A percentile compares a stretch with the other conserved stretches of the same genome.
Evolutionary conservation across 2,797 vertebrate species (phyloP).

Genomic region (Malurus splendens): DNA sequence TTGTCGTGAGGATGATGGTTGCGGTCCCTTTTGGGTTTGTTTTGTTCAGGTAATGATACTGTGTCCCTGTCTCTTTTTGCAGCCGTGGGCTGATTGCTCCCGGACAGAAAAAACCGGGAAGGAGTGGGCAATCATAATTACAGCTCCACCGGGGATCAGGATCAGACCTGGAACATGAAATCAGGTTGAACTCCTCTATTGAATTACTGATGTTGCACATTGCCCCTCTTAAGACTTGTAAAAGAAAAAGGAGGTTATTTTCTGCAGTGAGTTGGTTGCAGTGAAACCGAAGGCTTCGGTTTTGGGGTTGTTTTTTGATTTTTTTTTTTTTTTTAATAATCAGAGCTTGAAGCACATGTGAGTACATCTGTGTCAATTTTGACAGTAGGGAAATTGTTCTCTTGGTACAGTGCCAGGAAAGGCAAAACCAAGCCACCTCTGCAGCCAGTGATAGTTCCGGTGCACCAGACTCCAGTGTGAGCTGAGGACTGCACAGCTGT

Average conservation of each 20-base stretch:
- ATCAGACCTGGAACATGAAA: neutral
- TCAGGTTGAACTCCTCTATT: neutral
- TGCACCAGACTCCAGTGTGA: neutral
- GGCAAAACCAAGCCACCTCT: neutral
- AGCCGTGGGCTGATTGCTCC: neutral
- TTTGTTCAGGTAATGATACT: neutral
- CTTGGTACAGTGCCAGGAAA: neutral
- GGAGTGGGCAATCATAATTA: neutral
- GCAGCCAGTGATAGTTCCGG: neutral
- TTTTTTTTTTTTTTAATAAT: neutral
- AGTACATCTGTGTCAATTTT: neutral
- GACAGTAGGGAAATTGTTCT: neutral
- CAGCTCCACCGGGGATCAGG: neutral
- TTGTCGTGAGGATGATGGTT: neutral
- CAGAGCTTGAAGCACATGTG: neutral
- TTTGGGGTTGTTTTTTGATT: no score
- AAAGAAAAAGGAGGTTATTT: neutral
- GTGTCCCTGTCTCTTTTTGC: neutral
- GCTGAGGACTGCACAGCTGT: neutral
- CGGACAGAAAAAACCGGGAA: neutral
- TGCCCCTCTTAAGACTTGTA: neutral
- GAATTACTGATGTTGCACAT: neutral
- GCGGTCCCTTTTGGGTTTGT: neutral
- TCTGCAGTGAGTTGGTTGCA: neutral
- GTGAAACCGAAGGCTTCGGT: neutral